These are phyloP conservation scores for Cordylochernes scorpioides DNA, from an alignment of 2,888 invertebrate species.

Conservation along the genomic window DNA sequence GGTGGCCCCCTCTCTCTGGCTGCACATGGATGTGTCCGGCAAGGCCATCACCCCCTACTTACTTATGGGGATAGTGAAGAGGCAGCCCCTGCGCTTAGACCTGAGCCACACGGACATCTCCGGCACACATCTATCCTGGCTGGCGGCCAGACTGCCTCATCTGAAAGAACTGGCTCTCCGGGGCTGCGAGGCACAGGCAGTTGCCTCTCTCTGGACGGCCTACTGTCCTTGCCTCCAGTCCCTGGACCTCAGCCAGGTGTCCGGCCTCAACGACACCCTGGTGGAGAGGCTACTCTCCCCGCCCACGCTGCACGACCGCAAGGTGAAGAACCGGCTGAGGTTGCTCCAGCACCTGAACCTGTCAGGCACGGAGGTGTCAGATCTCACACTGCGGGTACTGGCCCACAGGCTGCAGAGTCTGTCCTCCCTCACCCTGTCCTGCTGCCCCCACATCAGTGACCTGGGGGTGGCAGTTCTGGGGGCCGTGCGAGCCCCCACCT, in stretches of 20 bases:
- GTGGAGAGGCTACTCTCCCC: conserved; percentile 49
- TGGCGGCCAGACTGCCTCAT: conserved; percentile 53
- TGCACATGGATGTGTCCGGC: conserved; percentile 43
- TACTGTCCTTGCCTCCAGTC: conserved; percentile 43
- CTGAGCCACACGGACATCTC: conserved; percentile 69
- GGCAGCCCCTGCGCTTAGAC: conserved; percentile 52
- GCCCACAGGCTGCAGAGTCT: conserved; percentile 24
- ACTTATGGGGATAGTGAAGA: conserved; percentile 52
- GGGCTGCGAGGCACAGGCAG: conserved; percentile 24
- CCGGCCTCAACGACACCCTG: conserved; percentile 52
- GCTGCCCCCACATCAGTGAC: conserved; percentile 61
- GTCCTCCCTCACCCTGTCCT: conserved; percentile 46
- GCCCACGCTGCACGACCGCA: conserved; percentile 52
- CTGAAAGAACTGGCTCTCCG: conserved; percentile 52
- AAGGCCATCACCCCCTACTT: conserved; percentile 28
- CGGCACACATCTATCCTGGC: conserved; percentile 59
- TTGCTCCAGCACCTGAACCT: conserved; percentile 44
- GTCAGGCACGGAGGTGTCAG: conserved; percentile 47
- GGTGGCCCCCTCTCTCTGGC: conserved; percentile 57
- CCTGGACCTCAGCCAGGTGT: conserved; percentile 57
- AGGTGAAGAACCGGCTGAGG: conserved; percentile 45
- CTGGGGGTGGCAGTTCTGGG: conserved; percentile 63
- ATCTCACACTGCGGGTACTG: conserved; percentile 38
- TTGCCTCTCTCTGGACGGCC: conserved; percentile 26
- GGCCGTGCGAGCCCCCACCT: conserved; percentile 38